Evolutionary conservation across 2,888 invertebrate genomes (phyloP).

Genomic region (Oegoconia quadripuncta): DNA sequence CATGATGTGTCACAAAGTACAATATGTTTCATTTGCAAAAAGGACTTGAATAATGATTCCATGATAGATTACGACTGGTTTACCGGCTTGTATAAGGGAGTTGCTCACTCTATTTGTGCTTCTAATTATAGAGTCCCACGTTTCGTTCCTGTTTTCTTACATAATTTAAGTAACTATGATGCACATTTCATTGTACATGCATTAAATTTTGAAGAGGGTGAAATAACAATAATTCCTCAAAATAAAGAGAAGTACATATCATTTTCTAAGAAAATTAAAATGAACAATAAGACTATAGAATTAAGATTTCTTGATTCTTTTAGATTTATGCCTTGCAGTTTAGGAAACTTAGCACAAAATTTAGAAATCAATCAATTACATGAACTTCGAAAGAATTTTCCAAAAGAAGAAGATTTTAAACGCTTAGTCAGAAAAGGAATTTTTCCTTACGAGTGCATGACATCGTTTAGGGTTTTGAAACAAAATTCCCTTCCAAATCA

Average conservation of each 20-base stretch:
- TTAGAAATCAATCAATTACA: slow-evolving; percentile 13
- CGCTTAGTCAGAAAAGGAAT: slow-evolving; percentile 21
- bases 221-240: slow-evolving; percentile 25
- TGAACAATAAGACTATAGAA: slow-evolving; percentile 13
- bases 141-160: slow-evolving; percentile 22
- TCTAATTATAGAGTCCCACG: slow-evolving; percentile 20
- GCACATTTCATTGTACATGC: slow-evolving; percentile 32
- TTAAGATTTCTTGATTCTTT: slow-evolving; percentile 16
- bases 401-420: slow-evolving; percentile 15
- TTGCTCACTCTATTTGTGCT: slow-evolving; percentile 25
- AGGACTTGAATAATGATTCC: slow-evolving; percentile 13
- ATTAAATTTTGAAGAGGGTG: slow-evolving; percentile 23
- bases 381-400: slow-evolving; percentile 8
- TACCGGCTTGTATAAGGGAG: slow-evolving; percentile 27
- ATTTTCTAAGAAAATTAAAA: slow-evolving; percentile 33
- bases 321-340: not conserved
- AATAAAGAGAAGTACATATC: slow-evolving; percentile 35
- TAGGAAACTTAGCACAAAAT: slow-evolving; percentile 12
- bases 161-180: slow-evolving; percentile 31
- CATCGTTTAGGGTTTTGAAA: slow-evolving; percentile 17
- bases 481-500: slow-evolving; percentile 16
- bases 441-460: slow-evolving; percentile 26
- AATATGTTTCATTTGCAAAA: slow-evolving; percentile 20
- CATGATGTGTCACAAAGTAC: slow-evolving; percentile 6
- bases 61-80: slow-evolving; percentile 21